Evolutionary conservation across 1,140 invertebrate genomes (phyloP), one percentile per base, ranked within the genome.

Genomic region (Neodiprion pinetum): DNA sequence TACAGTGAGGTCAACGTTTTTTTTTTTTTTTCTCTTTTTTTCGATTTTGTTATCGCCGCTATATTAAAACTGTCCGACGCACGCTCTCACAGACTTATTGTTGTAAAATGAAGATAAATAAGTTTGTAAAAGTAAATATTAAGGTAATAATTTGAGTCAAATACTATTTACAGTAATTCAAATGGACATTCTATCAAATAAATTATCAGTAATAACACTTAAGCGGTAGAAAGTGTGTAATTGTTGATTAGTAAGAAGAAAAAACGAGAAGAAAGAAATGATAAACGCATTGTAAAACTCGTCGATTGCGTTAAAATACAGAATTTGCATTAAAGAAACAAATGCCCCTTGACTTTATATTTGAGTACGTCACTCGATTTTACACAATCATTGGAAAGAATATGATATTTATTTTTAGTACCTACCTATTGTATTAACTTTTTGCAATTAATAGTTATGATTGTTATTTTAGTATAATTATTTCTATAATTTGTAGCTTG

Each of bases 281-380:
- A 21, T 65, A 23, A 69, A 8, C 67, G 73, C 75, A 75, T 71
- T 78, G 68, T 73, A 75, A 66, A 78, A 71, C 61, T 73, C 75
- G 66, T 79, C 75, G 72, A 76, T 78, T 75, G 71, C 40, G 53
- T 73, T 75, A 66, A 78, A 76, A 75, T 78, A 23, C 40, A 47
- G 40, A 47, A 69, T 23, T 69, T 69, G 5, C 67, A 61, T 61
- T 61, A 61, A 61, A 61, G 11, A 61, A 61, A 61, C n/a, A 61
- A 61, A 0, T 5, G 9, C 9, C 53, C n/a, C 28, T 40, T 40
- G 5, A 40, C 1, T 40, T 40, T 40, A 40, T 40, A 40, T 1
- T 40, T 40, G 28, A 40, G 28, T 17, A 17, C 5, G 4, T 61
- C 11, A 61, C 53, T 61, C 53, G 8, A 61, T 61, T 61, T 14